Evolutionary conservation across 1,140 invertebrate species (phyloP), one percentile per base, ranked within the genome.

Genomic region (Hormaphis cornu): DNA sequence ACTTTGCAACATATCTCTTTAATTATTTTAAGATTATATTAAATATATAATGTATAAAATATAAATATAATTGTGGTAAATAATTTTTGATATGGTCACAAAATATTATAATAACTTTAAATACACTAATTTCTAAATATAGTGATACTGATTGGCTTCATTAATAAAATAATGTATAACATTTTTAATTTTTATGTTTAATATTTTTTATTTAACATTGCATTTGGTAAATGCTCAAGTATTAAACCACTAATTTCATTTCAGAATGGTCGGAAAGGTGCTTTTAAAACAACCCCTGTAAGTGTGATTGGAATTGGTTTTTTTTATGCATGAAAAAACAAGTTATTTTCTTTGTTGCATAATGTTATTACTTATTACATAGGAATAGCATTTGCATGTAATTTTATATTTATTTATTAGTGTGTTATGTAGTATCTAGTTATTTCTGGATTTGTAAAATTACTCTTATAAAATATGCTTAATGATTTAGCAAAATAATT

Each of bases 231-330:
- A 5, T 48, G 33, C 10, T 16, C 14, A 30, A 28, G 5, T 20
- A 63, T 50, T 66, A 5, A 48, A 78, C 26, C 12, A 79, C 80
- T 53, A 78, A 77, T 76, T 70, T 70, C 72, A 59, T 73, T 72
- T 71, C 80, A 84, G 83, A 79, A 80, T 84, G 78, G 83, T 86
- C 70, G 84, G 84, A 69, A 85, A 86, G 80, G 85, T 87, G 77
- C 84, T 87, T 79, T 85, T 86, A 78, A 86, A 85, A 76, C 84
- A 86, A 76, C 85, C 85, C 84, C 86, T 66, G 61, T 66, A 66
- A 66, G 61, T 66, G 24, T 28, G 46, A 40, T n/a, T 12, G 10
- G 18, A 18, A 14, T 33, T n/a, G 8, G 22, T 22, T n/a, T 58
- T 37, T 58, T 37, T 9, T 37, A 4, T 58, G 54, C 54, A 58